Evolutionary conservation across 2,113 vertebrate species (phyloP), one percentile per base, ranked within the genome.

Genomic region (Menidia beryllina): DNA sequence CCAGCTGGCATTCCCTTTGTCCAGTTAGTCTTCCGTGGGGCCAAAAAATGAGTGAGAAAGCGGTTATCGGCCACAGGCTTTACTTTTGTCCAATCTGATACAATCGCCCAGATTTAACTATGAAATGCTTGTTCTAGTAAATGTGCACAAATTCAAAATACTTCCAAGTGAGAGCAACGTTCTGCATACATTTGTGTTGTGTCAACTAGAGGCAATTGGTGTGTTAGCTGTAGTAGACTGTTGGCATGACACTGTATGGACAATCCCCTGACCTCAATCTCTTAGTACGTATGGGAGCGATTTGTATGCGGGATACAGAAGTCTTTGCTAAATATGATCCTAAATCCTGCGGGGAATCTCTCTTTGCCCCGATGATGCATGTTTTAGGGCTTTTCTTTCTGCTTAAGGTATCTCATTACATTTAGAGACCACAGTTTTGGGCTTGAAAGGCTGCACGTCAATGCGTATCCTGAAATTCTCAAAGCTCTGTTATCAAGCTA

Each of bases 241-340:
- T 55, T 72, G 66, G 62, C 69, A 58, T 56, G 41, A 53, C 20
- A 72, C 27, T 57, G 62, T 74, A 70, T 59, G 55, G 72, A 69
- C 71, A 76, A 69, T 75, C 52, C 59, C 13, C 52, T 87, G 75
- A 82, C 85, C 79, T 75, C 50, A 77, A 63, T 50, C 47, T 56
- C 27, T 57, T 2, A 25, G 60, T 48, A 7, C 30, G 36, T 64
- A 30, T 45, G 64, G 52, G 53, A 39, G 41, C 55, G 55, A 64
- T 23, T 58, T 47, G 36, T 43, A 71, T 61, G 45, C 19, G 25
- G 34, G 12, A 20, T 58, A 19, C 10, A 54, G 19, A 50, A 34
- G 66, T 5, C 48, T 49, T 26, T 48, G 27, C 27, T 69, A 36
- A 62, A 36, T 26, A 53, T 57, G 25, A 39, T 49, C 38, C 39